Base-by-base conservation (phyloP, 2,797 vertebrate genomes). In the Malurus splendens region DNA sequence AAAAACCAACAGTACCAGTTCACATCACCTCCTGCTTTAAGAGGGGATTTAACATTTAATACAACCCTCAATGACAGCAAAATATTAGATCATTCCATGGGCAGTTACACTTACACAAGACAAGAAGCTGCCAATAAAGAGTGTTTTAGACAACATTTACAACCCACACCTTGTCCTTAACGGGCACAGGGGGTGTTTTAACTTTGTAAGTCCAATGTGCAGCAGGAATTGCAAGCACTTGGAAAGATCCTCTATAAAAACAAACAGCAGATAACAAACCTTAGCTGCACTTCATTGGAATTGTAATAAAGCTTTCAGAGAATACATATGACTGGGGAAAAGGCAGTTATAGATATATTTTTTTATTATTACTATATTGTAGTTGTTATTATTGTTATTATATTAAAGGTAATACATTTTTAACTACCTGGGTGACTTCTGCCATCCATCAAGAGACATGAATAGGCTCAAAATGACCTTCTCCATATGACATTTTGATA, bases 41-140 rank as follows among this genome's bases (percentile, higher is more conserved):
- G 10, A 44, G 38, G 16, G 44, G 22, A 32, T 51, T 65, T 6
- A n/a, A 30, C 20, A 41, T 42, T 70, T 27, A 14, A 67, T 10
- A 38, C 8, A 67, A 24, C 14, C 28, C 66, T 51, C 38, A 28
- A 2, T 2, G 24, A 20, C 2, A 74, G 33, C 39, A 87, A 33
- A 64, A 13, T 1, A 45, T 0, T 4, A 19, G 7, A n/a, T 45
- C 19, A 1, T 24, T 18, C n/a, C 42, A 32, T 0, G 4, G 22
- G 27, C 57, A 61, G 5, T 16, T 12, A 24, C 13, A 18, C 64
- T 60, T 38, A 4, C 81, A 44, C 36, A 32, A 17, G 3, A 33
- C 1, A 50, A 57, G 33, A 54, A 45, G 6, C 8, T 44, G 36
- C 14, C 57, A 42, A 24, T 9, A 44, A 50, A 55, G 25, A 25